phyloP scores from a whole-genome alignment of 1,140 invertebrate genomes.

The Patella vulgata region DNA sequence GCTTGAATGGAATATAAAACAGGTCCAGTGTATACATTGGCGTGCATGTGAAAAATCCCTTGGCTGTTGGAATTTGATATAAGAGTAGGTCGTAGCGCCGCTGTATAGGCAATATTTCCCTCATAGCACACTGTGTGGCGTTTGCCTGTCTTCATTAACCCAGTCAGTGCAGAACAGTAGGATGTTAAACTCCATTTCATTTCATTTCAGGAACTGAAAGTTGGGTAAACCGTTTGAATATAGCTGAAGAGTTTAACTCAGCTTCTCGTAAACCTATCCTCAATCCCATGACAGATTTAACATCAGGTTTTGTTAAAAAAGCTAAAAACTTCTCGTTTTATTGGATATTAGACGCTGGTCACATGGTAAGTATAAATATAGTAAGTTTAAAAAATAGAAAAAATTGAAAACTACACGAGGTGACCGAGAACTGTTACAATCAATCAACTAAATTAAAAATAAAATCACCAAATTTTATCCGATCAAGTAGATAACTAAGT shows the following conservation, averaged over 20 bases:
- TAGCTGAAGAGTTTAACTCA: constrained; percentile 70
- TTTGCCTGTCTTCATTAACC: too few relatives aligned
- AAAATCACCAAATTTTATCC: neutral
- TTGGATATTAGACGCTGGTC: constrained; percentile 78
- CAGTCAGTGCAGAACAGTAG: too few relatives aligned
- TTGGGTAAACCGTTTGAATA: constrained; percentile 79
- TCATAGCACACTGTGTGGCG: too few relatives aligned
- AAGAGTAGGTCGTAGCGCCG: too few relatives aligned
- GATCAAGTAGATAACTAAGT: neutral
- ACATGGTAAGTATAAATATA: constrained; percentile 71
- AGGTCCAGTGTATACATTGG: neutral
- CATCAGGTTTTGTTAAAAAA: constrained; percentile 76
- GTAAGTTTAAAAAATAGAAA: neutral
- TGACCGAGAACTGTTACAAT: neutral
- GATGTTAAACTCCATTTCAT: too few relatives aligned
- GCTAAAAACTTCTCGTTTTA: constrained; percentile 78
- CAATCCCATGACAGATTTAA: constrained; percentile 65
- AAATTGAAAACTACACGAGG: neutral
- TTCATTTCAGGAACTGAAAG: constrained; percentile 71
- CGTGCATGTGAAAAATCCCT: too few relatives aligned
- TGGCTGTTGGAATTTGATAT: too few relatives aligned
- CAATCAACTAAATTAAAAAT: neutral
- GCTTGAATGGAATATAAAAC: neutral
- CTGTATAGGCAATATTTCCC: too few relatives aligned
- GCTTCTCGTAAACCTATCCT: constrained; percentile 70